Evolutionary conservation across 1,140 invertebrate genomes (phyloP).

Genomic region (Trichomalopsis sarcophagae): DNA sequence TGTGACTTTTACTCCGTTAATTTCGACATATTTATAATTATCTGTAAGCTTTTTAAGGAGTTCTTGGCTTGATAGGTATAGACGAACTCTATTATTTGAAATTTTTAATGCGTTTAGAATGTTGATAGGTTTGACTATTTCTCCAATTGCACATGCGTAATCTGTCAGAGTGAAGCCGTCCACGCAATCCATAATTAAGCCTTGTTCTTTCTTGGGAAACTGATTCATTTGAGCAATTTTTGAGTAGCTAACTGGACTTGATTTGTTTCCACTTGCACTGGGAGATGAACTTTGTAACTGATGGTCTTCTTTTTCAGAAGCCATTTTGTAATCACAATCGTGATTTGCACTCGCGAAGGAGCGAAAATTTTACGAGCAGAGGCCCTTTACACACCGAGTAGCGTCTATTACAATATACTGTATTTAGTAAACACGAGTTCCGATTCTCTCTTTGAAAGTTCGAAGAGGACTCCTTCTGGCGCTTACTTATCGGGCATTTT

Average conservation of each 20-base stretch:
- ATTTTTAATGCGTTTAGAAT: not conserved
- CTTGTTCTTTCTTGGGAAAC: no score
- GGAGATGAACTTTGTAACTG: not conserved
- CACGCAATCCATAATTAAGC: no score
- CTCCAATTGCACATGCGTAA: not conserved
- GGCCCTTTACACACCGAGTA: not conserved
- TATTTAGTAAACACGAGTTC: no score
- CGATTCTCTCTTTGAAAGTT: no score
- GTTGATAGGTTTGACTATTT: not conserved
- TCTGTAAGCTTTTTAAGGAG: not conserved
- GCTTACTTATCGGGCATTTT: no score
- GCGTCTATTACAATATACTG: no score
- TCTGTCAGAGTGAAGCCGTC: not conserved
- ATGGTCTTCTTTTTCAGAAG: not conserved
- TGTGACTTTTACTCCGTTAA: not conserved
- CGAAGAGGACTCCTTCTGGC: no score
- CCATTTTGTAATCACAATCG: not conserved
- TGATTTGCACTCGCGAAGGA: not conserved
- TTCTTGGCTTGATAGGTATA: not conserved
- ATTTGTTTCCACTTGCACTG: not conserved
- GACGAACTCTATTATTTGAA: not conserved
- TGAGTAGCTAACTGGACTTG: not conserved
- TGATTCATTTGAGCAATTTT: not conserved
- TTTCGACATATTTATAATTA: not conserved
- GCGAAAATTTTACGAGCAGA: not conserved